Evolutionary conservation across 2,113 vertebrate species (phyloP).

Genomic region (Otus sunia): DNA sequence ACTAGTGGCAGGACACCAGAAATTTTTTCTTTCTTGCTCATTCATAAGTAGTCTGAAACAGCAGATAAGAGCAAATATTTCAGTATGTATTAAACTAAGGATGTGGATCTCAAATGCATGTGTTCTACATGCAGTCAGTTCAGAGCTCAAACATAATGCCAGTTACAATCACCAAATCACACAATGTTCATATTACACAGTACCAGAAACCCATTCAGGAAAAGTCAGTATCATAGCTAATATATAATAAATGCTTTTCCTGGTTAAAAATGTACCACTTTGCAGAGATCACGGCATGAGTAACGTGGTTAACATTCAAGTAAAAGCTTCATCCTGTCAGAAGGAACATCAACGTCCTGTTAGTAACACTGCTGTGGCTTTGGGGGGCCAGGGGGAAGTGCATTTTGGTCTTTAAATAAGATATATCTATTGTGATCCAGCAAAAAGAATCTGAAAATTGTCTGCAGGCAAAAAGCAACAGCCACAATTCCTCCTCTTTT

Average conservation of each 20-base stretch:
- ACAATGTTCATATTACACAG: background rate
- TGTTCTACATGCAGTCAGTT: background rate
- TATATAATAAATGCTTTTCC: constrained; percentile 3
- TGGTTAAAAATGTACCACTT: constrained; percentile 2
- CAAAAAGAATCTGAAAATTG: background rate
- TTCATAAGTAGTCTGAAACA: background rate
- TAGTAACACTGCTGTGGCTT: background rate
- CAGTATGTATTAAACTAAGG: background rate
- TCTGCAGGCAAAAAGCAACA: background rate
- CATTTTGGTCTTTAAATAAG: background rate
- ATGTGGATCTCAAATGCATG: background rate
- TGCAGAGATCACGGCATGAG: background rate
- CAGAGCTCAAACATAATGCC: background rate
- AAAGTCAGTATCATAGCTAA: background rate
- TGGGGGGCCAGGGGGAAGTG: background rate
- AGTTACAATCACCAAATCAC: background rate
- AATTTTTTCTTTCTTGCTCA: background rate
- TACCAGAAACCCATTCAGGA: background rate
- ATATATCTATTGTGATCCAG: background rate
- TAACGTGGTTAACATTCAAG: constrained; percentile 20
- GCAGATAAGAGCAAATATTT: background rate
- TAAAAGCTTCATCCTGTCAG: constrained; percentile 16
- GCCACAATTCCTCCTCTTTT: background rate
- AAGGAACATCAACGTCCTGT: background rate
- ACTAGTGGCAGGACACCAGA: background rate